Percentiles rank a stretch among this genome's conserved stretches.
Conservation (phyloP, 2,888 invertebrate species). For the Pollenia angustigena region DNA sequence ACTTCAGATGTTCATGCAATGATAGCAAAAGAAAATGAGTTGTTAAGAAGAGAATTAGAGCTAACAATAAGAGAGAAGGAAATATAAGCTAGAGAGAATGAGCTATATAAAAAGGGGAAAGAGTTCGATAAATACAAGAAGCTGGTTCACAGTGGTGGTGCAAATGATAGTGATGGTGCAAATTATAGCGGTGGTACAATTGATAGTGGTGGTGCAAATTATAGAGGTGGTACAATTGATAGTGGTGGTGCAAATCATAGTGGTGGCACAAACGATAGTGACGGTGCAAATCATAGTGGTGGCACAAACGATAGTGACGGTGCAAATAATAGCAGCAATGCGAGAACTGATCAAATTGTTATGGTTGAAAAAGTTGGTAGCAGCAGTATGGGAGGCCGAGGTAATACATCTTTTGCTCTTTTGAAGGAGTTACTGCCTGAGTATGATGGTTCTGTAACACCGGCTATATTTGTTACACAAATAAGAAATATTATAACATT, state of each 20-base stretch:
- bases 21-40: not conserved
- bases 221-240: not conserved
- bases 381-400: not conserved
- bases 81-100: constrained; percentile 31
- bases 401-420: constrained; percentile 9
- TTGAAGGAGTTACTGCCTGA: constrained; percentile 38
- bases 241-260: not conserved
- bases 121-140: constrained; percentile 8
- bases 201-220: not conserved
- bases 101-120: constrained; percentile 35
- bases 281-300: not conserved
- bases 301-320: not conserved
- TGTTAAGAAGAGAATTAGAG: not conserved
- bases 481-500: constrained; percentile 8
- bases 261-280: not conserved
- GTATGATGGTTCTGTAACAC: constrained; percentile 10
- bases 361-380: not conserved
- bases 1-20: not conserved
- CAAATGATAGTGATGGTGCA: not conserved
- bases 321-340: not conserved
- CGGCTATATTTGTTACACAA: constrained; percentile 18
- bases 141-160: not conserved
- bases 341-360: not conserved
- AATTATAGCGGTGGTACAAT: not conserved
- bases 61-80: constrained; percentile 8